Evolutionary conservation across 2,113 vertebrate genomes (phyloP).

Genomic region (Micromys minutus): DNA sequence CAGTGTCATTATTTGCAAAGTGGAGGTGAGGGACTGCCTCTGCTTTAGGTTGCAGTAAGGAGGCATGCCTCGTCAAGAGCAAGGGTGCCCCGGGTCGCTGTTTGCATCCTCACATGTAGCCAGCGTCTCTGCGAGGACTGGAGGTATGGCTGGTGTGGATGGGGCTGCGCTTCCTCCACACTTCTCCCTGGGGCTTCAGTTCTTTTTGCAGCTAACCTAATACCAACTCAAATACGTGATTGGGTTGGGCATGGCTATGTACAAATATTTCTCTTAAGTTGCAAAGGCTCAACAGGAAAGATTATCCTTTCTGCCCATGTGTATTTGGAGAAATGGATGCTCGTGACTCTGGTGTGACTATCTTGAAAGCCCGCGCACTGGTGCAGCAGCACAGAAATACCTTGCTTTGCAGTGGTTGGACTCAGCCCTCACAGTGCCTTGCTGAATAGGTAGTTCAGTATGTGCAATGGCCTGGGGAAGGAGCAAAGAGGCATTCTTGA

Average conservation of each 20-base stretch:
- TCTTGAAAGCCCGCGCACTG: not conserved
- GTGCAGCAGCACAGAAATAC: not conserved
- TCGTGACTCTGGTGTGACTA: not conserved
- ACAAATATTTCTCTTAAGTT: not conserved
- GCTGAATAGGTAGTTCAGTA: not conserved
- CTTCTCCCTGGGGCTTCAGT: rapidly evolving
- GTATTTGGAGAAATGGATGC: not conserved
- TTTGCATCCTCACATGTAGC: not conserved
- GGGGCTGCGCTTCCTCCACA: not conserved
- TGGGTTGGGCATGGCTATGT: rapidly evolving
- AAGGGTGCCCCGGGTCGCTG: not conserved
- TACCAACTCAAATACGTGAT: not conserved
- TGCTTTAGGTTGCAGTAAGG: not conserved
- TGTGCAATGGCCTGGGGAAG: not conserved
- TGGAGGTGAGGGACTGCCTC: too few relatives aligned
- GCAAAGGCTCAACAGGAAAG: not conserved
- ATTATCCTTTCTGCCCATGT: not conserved
- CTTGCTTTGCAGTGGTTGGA: not conserved
- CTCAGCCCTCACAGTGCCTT: not conserved
- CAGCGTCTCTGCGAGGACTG: not conserved
- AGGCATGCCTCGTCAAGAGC: not conserved
- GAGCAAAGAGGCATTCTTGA: not conserved
- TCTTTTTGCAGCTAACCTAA: not conserved
- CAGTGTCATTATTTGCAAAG: not conserved
- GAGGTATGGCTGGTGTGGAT: not conserved